Evolutionary conservation across 1,140 invertebrate species (phyloP).

Genomic region (Caerostris extrusa): DNA sequence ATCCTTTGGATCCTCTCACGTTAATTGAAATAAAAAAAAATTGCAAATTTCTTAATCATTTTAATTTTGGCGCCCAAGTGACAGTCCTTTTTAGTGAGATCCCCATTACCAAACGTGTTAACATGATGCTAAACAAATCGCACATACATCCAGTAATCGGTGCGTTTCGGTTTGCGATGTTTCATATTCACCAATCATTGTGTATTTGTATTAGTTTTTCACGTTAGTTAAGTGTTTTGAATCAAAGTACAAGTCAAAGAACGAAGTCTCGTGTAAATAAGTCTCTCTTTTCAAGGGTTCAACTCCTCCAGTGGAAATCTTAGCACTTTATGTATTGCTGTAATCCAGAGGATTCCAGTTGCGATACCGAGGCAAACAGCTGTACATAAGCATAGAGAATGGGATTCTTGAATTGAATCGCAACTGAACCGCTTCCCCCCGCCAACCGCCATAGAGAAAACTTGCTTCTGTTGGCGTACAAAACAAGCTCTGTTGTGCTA

Average conservation of each 20-base stretch:
- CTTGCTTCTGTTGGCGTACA: constrained; percentile 52
- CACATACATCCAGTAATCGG: constrained; percentile 64
- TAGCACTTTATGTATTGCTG: constrained; percentile 50
- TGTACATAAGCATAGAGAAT: constrained; percentile 49
- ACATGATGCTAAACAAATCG: constrained; percentile 49
- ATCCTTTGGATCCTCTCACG: neutral
- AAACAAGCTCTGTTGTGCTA: constrained; percentile 59
- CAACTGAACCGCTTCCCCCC: neutral
- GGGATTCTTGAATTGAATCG: neutral
- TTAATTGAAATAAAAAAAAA: neutral
- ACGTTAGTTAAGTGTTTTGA: constrained; percentile 72
- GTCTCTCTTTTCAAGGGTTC: constrained; percentile 20
- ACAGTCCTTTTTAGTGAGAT: constrained; percentile 13
- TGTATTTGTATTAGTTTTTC: constrained; percentile 71
- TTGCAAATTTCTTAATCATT: neutral
- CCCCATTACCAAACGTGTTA: constrained; percentile 30
- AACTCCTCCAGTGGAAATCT: constrained; percentile 70
- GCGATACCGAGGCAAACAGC: neutral
- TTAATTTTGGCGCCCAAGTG: neutral
- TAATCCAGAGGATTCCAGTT: constrained; percentile 50
- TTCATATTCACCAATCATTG: constrained; percentile 65
- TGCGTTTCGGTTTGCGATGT: constrained; percentile 11
- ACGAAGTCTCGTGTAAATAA: constrained; percentile 58
- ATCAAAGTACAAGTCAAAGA: constrained; percentile 73
- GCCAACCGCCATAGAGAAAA: neutral